These are phyloP conservation scores for Sporophila hypoxantha DNA, from an alignment of 2,113 vertebrate genomes.

Conservation along the genomic window DNA sequence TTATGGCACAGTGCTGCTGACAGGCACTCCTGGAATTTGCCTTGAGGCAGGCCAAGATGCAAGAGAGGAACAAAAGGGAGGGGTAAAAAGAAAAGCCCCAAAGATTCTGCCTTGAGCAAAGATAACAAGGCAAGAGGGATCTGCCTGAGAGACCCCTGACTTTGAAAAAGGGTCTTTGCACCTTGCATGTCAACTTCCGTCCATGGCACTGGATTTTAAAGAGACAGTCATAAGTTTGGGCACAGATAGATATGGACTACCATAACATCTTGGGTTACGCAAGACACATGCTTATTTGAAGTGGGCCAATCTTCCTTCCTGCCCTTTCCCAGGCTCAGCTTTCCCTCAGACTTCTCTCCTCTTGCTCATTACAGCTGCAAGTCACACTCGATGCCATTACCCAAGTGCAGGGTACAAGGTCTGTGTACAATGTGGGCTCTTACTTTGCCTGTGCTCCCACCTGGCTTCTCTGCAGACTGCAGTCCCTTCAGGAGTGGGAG, in stretches of 20 bases:
- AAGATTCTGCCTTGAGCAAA: not conserved
- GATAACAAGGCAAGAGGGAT: not conserved
- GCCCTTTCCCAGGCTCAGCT: not conserved
- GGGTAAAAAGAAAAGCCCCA: not conserved
- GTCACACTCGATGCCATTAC: not conserved
- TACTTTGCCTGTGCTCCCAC: not conserved
- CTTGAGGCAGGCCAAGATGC: not conserved
- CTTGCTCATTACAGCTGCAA: not conserved
- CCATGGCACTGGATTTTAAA: not conserved
- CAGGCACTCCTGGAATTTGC: not conserved
- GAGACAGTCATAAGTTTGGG: not conserved
- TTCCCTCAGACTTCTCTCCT: not conserved
- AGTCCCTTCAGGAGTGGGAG: not conserved
- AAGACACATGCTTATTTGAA: not conserved
- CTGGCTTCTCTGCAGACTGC: not conserved
- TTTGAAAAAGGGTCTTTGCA: not conserved
- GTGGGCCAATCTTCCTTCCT: not conserved
- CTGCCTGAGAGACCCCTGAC: not conserved
- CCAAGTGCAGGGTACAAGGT: not conserved
- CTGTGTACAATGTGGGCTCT: not conserved
- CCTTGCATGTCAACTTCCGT: not conserved
- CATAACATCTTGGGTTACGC: not conserved
- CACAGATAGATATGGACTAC: not conserved
- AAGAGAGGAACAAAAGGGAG: not conserved
- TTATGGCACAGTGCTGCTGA: not conserved